These are phyloP conservation scores for Tympanuchus pallidicinctus DNA, from an alignment of 2,113 vertebrate species.

Conservation along the genomic window DNA sequence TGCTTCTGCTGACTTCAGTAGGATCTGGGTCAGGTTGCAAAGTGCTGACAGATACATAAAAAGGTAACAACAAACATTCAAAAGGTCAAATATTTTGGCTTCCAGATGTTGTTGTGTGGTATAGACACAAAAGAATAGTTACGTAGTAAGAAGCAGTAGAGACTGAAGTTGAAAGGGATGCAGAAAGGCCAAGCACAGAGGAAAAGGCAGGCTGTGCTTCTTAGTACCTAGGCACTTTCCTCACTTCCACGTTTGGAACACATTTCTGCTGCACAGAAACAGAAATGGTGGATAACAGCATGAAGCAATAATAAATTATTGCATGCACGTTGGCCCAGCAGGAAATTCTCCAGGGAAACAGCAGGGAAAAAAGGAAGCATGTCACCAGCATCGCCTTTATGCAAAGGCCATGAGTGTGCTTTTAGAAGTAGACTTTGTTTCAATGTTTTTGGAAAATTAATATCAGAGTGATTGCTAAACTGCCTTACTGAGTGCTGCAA, in stretches of 20 bases:
- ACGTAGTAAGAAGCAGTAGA: background rate
- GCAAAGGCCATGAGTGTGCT: background rate
- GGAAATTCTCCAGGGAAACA: constrained; percentile 45
- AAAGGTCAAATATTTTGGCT: constrained; percentile 59
- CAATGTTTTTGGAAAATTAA: background rate
- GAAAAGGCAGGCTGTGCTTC: background rate
- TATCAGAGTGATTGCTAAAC: background rate
- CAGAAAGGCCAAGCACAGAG: background rate
- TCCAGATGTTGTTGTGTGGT: constrained; percentile 26
- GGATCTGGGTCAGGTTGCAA: background rate
- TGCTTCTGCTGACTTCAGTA: constrained; percentile 4
- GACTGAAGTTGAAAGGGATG: background rate
- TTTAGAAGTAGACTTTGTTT: constrained; percentile 19
- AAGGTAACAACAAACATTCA: constrained; percentile 26
- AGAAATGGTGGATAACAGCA: background rate
- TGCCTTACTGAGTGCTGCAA: background rate
- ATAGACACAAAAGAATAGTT: background rate
- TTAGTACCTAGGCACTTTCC: background rate
- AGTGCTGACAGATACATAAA: constrained; percentile 22
- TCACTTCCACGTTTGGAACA: constrained; percentile 33
- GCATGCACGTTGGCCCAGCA: background rate
- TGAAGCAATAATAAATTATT: constrained; percentile 36
- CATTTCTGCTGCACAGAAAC: background rate
- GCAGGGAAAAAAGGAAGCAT: constrained; percentile 19
- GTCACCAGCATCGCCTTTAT: background rate